Conservation (phyloP, 2,113 vertebrate genomes). For the Danionella cerebrum region DNA sequence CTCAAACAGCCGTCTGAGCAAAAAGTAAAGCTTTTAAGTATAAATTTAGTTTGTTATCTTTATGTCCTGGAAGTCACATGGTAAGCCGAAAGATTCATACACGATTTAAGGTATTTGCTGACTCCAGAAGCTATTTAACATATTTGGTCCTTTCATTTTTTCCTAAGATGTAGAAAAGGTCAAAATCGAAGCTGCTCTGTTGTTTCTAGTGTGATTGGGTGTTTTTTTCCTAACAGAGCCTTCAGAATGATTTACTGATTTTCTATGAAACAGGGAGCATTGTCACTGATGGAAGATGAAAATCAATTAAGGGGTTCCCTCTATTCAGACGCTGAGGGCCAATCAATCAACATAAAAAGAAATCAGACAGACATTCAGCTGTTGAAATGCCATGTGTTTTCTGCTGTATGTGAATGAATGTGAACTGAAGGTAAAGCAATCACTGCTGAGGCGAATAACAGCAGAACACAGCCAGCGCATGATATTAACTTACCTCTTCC, state of each 20-base stretch:
- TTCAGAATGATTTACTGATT: conserved; percentile 46
- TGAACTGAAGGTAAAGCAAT: background rate
- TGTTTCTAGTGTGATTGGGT: background rate
- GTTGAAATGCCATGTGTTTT: conserved; percentile 7
- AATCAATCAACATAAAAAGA: conserved; percentile 10
- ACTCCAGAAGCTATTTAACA: too few relatives aligned
- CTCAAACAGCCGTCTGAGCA: background rate
- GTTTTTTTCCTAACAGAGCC: conserved; percentile 47
- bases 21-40: too few relatives aligned
- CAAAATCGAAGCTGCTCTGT: too few relatives aligned
- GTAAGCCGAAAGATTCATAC: too few relatives aligned
- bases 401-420: background rate
- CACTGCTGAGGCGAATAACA: background rate
- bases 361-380: conserved; percentile 1
- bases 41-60: too few relatives aligned
- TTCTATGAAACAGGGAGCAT: conserved; percentile 51
- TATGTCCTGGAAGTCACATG: too few relatives aligned
- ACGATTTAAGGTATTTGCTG: too few relatives aligned
- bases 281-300: conserved; percentile 57
- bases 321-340: too few relatives aligned
- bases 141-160: too few relatives aligned
- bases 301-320: too few relatives aligned
- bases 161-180: too few relatives aligned
- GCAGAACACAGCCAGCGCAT: background rate
- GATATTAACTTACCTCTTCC: too few relatives aligned